Percentiles rank a stretch among this genome's conserved stretches.
These are phyloP conservation scores for Lycodopsis pacificus DNA, from an alignment of 2,797 vertebrate genomes.

Conservation along the genomic window DNA sequence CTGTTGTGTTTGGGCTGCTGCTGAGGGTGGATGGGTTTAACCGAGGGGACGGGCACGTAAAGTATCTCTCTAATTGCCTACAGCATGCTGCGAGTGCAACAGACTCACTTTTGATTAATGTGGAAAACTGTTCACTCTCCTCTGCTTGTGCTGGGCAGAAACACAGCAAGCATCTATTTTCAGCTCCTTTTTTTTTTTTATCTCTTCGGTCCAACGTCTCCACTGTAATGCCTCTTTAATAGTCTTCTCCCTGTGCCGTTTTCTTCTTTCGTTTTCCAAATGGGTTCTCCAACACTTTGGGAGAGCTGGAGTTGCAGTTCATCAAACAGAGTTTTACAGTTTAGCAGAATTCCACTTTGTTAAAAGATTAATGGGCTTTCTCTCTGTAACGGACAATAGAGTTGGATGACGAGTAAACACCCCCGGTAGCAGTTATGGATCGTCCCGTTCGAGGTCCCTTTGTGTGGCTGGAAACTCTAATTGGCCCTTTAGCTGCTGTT, in stretches of 20 bases:
- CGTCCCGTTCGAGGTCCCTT: slow-evolving; percentile 18
- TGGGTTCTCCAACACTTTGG: slow-evolving; percentile 64
- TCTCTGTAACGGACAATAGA: slow-evolving; percentile 35
- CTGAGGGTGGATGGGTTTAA: slow-evolving; percentile 62
- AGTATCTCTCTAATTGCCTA: slow-evolving; percentile 68
- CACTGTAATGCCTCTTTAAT: slow-evolving; percentile 70
- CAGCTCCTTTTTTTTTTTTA: slow-evolving; percentile 33
- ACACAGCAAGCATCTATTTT: slow-evolving; percentile 69
- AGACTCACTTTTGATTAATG: slow-evolving; percentile 76
- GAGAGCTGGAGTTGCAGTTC: slow-evolving; percentile 36
- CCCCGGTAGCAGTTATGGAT: slow-evolving; percentile 17
- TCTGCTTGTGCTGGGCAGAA: slow-evolving; percentile 62
- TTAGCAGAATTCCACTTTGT: slow-evolving; percentile 48
- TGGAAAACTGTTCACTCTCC: slow-evolving; percentile 62
- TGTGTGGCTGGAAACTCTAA: slow-evolving; percentile 52
- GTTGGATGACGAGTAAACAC: slow-evolving; percentile 32
- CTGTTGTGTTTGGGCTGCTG: slow-evolving; percentile 60
- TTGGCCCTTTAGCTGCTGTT: slow-evolving; percentile 31
- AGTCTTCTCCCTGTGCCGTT: slow-evolving; percentile 60
- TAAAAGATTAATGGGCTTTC: slow-evolving; percentile 33
- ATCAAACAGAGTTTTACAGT: slow-evolving; percentile 53
- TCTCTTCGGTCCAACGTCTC: slow-evolving; percentile 26
- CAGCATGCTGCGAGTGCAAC: slow-evolving; percentile 63
- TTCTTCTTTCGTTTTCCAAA: slow-evolving; percentile 57
- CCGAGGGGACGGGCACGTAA: slow-evolving; percentile 63